Evolutionary conservation across 1,140 invertebrate species (phyloP).

Genomic region (Leguminivora glycinivorella): DNA sequence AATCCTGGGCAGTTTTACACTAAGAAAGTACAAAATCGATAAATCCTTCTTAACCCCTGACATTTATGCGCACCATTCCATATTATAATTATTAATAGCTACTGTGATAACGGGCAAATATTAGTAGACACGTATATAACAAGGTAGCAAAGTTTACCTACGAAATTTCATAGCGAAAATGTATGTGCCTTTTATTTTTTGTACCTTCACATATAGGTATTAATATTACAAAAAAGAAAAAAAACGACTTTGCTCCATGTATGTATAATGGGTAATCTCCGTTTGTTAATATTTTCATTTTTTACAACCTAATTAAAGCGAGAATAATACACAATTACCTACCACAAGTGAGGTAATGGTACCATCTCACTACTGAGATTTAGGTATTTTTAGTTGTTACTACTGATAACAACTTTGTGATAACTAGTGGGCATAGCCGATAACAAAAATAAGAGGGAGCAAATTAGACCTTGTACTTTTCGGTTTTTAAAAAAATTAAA

Average conservation of each 20-base stretch:
- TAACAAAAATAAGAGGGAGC: too few relatives aligned
- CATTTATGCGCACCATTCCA: slow-evolving; percentile 7
- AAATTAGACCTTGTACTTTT: neutral
- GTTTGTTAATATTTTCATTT: too few relatives aligned
- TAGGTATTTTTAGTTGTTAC: too few relatives aligned
- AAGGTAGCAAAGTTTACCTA: neutral
- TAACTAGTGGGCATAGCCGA: too few relatives aligned
- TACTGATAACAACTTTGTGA: too few relatives aligned
- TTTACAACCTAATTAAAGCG: too few relatives aligned
- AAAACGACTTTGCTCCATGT: too few relatives aligned
- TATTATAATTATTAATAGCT: slow-evolving; percentile 20
- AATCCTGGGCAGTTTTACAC: neutral
- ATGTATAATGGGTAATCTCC: too few relatives aligned
- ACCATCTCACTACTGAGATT: too few relatives aligned
- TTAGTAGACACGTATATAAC: neutral
- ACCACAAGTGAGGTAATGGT: too few relatives aligned
- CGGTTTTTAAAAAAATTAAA: neutral
- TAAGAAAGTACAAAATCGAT: slow-evolving; percentile 2
- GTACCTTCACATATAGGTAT: neutral
- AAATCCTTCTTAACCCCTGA: slow-evolving; percentile 1
- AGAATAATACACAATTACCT: too few relatives aligned
- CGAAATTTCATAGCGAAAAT: neutral
- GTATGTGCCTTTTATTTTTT: neutral
- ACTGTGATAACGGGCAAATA: slow-evolving; percentile 14
- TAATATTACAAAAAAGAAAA: too few relatives aligned